Conservation (phyloP, 2,797 vertebrate genomes). For the Clarias platycephalus region DNA sequence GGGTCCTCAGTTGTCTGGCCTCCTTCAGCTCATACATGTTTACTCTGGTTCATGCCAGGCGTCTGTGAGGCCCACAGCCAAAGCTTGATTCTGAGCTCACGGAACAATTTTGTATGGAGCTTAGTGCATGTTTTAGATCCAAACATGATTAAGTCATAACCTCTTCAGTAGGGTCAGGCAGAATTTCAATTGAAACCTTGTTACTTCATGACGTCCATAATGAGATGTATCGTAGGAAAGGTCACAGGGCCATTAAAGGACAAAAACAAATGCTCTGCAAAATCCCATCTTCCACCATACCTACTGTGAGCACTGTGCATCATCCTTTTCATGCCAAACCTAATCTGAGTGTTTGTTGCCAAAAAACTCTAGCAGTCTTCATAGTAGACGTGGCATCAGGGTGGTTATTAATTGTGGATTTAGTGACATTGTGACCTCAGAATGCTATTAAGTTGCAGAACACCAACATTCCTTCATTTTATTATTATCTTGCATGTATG, state of each 20-base stretch:
- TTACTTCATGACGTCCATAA: not conserved
- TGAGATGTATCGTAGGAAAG: not conserved
- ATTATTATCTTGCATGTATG: not conserved
- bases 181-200: not conserved
- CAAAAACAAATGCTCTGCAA: not conserved
- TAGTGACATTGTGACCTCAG: not conserved
- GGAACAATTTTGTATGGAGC: not conserved
- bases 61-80: not conserved
- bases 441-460: too few relatives aligned
- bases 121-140: not conserved
- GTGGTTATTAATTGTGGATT: not conserved
- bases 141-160: not conserved
- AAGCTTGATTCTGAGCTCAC: constrained; percentile 1
- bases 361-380: not conserved
- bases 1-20: not conserved
- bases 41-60: not conserved
- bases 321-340: not conserved
- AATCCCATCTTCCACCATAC: too few relatives aligned
- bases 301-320: too few relatives aligned
- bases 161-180: not conserved
- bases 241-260: not conserved
- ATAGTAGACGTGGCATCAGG: not conserved
- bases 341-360: not conserved
- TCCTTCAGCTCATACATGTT: not conserved
- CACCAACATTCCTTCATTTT: too few relatives aligned